Evolutionary conservation across 2,888 invertebrate genomes (phyloP).

Genomic region (Meteorus colon): DNA sequence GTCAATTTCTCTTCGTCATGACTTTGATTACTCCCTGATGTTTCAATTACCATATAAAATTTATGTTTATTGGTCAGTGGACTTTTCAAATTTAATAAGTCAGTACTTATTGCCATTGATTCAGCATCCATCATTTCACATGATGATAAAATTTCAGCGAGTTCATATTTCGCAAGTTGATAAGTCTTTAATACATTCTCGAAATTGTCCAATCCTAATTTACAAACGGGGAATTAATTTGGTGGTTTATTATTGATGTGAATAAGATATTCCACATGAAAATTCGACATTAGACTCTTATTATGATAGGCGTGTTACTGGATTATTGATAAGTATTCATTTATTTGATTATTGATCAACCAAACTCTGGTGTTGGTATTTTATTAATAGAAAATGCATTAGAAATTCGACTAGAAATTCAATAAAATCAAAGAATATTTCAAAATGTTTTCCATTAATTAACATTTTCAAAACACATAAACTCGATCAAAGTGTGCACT

Average conservation of each 20-base stretch:
- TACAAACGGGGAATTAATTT: constrained; percentile 21
- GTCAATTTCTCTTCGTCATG: constrained; percentile 94
- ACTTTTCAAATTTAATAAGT: constrained; percentile 77
- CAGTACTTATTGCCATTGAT: constrained; percentile 81
- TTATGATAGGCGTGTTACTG: too few relatives aligned
- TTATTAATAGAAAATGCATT: too few relatives aligned
- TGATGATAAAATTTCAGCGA: constrained; percentile 94
- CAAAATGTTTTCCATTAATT: too few relatives aligned
- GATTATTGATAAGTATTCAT: too few relatives aligned
- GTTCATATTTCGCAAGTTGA: constrained; percentile 81
- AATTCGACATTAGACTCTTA: too few relatives aligned
- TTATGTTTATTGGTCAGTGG: constrained; percentile 75
- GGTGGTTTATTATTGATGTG: background rate
- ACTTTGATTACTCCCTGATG: constrained; percentile 86
- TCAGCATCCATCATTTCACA: constrained; percentile 94
- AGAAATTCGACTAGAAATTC: too few relatives aligned
- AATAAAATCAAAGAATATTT: too few relatives aligned
- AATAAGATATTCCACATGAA: too few relatives aligned
- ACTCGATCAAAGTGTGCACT: too few relatives aligned
- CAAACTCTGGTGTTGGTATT: too few relatives aligned
- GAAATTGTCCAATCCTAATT: constrained; percentile 83
- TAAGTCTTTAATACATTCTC: constrained; percentile 85
- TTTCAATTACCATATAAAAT: constrained; percentile 91
- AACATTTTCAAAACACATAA: too few relatives aligned
- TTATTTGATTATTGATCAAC: too few relatives aligned